Conservation (phyloP, 2,113 vertebrate genomes). For the Nyctereutes procyonoides region DNA sequence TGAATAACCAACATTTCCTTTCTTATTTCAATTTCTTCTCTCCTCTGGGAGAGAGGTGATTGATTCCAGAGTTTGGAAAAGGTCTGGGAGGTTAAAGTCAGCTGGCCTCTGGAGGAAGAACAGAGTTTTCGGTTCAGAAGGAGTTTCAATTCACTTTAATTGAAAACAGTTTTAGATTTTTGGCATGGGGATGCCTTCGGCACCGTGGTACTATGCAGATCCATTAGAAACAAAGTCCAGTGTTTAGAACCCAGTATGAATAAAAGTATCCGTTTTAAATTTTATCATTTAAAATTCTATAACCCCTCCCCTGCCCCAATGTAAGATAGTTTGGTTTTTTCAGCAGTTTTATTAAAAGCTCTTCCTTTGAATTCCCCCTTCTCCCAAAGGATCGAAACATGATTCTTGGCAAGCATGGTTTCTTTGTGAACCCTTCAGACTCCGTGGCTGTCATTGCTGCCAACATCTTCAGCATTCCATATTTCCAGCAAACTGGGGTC, state of each 20-base stretch:
- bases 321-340: background rate
- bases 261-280: background rate
- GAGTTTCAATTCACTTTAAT: slow-evolving; percentile 19
- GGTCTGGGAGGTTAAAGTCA: slow-evolving; percentile 39
- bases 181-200: background rate
- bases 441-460: slow-evolving; percentile 97
- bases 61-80: slow-evolving; percentile 63
- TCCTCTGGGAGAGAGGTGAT: slow-evolving; percentile 53
- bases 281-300: background rate
- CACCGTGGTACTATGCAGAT: background rate
- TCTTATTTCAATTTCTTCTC: background rate
- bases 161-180: slow-evolving; percentile 53
- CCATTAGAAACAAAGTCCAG: background rate
- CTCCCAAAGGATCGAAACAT: slow-evolving; percentile 95
- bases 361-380: slow-evolving; percentile 17
- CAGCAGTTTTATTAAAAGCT: background rate
- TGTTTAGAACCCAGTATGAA: background rate
- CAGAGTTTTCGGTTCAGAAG: slow-evolving; percentile 2
- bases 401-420: slow-evolving; percentile 97
- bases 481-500: slow-evolving; percentile 97
- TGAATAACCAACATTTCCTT: background rate
- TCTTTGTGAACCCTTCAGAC: slow-evolving; percentile 99
- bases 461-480: slow-evolving; percentile 96
- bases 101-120: slow-evolving; percentile 36
- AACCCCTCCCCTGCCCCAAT: background rate